Base-by-base conservation (phyloP, 2,113 vertebrate species). In the Cheirogaleus medius region DNA sequence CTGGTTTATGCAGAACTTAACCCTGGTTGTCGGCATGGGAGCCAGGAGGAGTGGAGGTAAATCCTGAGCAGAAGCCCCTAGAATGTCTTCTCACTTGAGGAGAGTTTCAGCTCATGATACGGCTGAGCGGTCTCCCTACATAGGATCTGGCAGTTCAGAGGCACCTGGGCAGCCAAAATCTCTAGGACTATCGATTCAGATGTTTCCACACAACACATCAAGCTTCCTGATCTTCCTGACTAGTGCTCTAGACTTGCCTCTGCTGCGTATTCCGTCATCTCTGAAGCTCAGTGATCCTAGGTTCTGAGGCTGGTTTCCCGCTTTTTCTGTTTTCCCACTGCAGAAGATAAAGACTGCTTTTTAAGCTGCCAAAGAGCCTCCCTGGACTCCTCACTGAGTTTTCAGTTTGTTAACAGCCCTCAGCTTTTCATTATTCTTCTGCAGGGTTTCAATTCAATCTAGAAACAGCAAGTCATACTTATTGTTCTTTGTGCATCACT, bases 381-480 rank as follows among this genome's bases (percentile, higher is more conserved):
- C 20, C 18, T 23, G 27, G 25, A 82, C 4, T 87, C 80, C n/a
- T 66, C n/a, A 74, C 66, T 86, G 42, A 69, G 8, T 80, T 96
- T 84, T 71, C 64, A 32, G n/a, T 80, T 84, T 69, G 27, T 68
- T 84, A 87, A 80, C n/a, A 78, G 11, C 52, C 20, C 32, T 94
- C 78, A 87, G 74, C 9, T 91, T 97, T 68, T 69, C 37, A 87
- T 58, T 63, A 34, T 58, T 93, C 34, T 71, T 71, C n/a, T 90
- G 32, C 34, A 20, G 34, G 54, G 11, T 82, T 87, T 95, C 54
- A 63, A 18, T 44, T 80, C 80, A 64, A 12, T 56, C 68, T 52
- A 78, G 34, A 94, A 87, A 54, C 11, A 95, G 44, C 39, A 84
- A 77, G 58, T 23, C 15, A 58, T 81, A 81, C n/a, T 34, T 4